Evolutionary conservation across 2,113 vertebrate species (phyloP).

Genomic region (Rhynchomys soricoides): DNA sequence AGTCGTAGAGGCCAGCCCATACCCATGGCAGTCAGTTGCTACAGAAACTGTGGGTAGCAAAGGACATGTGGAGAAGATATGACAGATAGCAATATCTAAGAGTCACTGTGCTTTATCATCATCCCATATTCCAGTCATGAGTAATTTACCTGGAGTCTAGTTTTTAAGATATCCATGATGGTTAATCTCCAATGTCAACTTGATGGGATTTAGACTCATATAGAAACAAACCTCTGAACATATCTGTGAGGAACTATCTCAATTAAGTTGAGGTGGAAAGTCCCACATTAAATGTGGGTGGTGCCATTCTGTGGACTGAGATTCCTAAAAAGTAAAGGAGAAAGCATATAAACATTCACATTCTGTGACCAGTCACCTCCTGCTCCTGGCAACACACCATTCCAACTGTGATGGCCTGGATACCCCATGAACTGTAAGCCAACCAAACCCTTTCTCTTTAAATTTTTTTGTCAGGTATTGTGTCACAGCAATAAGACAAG

Average conservation of each 20-base stretch:
- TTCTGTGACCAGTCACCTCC: neutral
- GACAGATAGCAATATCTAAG: neutral
- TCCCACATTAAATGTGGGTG: neutral
- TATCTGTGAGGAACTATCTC: neutral
- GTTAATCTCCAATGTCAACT: neutral
- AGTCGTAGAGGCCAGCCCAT: neutral
- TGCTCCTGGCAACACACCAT: neutral
- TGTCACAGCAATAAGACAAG: neutral
- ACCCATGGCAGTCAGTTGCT: neutral
- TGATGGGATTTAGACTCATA: neutral
- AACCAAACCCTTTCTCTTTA: neutral
- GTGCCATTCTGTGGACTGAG: neutral
- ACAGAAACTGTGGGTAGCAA: neutral
- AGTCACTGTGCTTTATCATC: neutral
- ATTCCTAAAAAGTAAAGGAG: neutral
- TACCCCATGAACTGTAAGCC: neutral
- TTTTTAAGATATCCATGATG: neutral
- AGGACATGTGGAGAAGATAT: neutral
- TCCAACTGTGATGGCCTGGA: neutral
- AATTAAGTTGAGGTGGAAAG: neutral
- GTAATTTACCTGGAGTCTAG: neutral
- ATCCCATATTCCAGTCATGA: neutral
- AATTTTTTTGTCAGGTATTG: neutral
- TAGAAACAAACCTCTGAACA: neutral
- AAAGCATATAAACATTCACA: too few species aligned